A percentile compares a stretch with the other conserved stretches of the same genome.
These are phyloP conservation scores for Anguilla megastoma DNA, from an alignment of 2,797 vertebrate species.

Conservation along the genomic window DNA sequence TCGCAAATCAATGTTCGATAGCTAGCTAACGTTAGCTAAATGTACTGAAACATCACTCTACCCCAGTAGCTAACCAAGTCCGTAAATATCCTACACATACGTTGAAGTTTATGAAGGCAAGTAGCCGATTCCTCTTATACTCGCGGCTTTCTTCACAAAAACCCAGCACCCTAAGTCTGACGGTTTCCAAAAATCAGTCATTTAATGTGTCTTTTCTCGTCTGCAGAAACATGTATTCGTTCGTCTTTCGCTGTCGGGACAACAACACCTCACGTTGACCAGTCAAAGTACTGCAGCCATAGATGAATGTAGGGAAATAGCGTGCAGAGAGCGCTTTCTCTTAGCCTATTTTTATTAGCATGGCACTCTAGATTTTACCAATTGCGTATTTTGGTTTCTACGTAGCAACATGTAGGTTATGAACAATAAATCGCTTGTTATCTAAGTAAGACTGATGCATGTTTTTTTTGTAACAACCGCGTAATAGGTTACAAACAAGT, in stretches of 20 bases:
- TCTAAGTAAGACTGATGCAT: background rate
- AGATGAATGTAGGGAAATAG: background rate
- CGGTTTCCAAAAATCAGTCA: background rate
- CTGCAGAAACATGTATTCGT: background rate
- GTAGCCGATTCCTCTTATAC: background rate
- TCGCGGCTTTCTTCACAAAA: background rate
- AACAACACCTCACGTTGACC: constrained; percentile 5
- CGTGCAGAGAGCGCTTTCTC: background rate
- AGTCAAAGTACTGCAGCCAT: background rate
- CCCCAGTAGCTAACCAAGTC: background rate
- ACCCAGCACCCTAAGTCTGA: constrained; percentile 7
- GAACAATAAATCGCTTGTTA: constrained; percentile 19
- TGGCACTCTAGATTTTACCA: background rate
- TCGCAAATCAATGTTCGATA: background rate
- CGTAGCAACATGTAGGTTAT: background rate
- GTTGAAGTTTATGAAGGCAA: no score
- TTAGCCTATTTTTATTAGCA: background rate
- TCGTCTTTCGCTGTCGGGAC: background rate
- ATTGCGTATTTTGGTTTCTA: background rate
- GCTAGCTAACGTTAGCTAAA: background rate
- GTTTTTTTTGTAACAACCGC: background rate
- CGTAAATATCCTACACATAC: background rate
- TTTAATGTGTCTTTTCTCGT: constrained; percentile 3
- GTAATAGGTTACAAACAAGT: background rate
- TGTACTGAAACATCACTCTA: constrained; percentile 21